Evolutionary conservation across 1,140 invertebrate genomes (phyloP), one percentile per base, ranked within the genome.

Genomic region (Tribolium madens): DNA sequence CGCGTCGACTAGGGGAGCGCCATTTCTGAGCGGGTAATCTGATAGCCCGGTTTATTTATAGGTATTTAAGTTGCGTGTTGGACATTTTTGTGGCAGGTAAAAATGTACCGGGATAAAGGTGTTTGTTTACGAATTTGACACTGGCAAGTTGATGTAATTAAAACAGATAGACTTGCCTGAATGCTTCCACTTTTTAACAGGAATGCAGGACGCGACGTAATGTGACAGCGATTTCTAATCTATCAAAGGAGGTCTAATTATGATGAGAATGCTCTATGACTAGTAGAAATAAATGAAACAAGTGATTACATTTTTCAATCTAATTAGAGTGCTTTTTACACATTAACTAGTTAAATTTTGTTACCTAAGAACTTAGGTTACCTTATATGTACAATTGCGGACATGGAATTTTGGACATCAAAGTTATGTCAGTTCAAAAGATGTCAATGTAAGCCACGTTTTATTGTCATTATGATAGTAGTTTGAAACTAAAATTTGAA

Each of bases 11-110:
- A 17, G 52, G 42, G 42, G 17, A 74, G 79, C 79, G 79, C 79
- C 77, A 78, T 79, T 78, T 79, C 75, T 64, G 57, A 64, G 57
- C 57, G 57, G 57, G 57, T 64, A 64, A 64, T 64, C 57, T 64
- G 57, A 64, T 64, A 64, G 57, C 57, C 26, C n/a, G n/a, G 26
- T 33, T 64, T 64, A 64, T 64, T 64, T 64, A 64, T 64, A 64
- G 57, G 57, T 33, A 64, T 64, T 64, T 64, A 64, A 64, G 57
- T 64, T 64, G 57, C 57, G 57, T 64, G 57, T 33, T 64, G 57
- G 57, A 64, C 57, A 64, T 64, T 64, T 64, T 64, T 64, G 21
- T 64, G 57, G 57, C 57, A 64, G 57, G 57, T 64, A 64, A 33
- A 64, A 64, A 64, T 64, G 9, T 9, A 42, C 7, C 17, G 57